Percentiles rank a stretch among this genome's conserved stretches.
Conservation (phyloP, 1,140 invertebrate species). For the Andricus grossulariae region DNA sequence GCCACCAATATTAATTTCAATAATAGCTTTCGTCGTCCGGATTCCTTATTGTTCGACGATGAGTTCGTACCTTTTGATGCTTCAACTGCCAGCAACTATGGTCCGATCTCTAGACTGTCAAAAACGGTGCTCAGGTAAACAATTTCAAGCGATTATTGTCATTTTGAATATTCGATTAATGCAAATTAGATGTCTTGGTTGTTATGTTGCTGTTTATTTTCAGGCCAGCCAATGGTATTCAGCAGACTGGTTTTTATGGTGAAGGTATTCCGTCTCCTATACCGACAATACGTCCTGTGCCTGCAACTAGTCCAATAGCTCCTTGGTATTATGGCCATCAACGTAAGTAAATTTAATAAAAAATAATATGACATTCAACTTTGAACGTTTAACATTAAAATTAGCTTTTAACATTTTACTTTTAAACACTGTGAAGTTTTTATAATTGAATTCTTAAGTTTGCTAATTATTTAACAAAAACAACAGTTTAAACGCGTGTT, state of each 20-base stretch:
- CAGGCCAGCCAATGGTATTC: constrained; percentile 65
- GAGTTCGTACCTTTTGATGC: constrained; percentile 87
- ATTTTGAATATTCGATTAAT: constrained; percentile 2
- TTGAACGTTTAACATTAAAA: no score
- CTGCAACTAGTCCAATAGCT: constrained; percentile 76
- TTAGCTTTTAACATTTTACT: no score
- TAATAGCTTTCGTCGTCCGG: constrained; percentile 79
- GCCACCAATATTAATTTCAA: constrained; percentile 67
- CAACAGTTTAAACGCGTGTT: neutral
- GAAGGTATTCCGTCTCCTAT: constrained; percentile 67
- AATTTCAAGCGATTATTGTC: constrained; percentile 2
- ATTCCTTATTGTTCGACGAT: constrained; percentile 82
- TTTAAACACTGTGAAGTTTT: no score
- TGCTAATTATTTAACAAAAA: no score
- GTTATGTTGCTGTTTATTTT: constrained; percentile 33
- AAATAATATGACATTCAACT: neutral
- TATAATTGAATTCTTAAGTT: no score
- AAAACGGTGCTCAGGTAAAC: constrained; percentile 72
- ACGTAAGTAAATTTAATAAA: constrained; percentile 61
- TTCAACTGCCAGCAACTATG: constrained; percentile 84
- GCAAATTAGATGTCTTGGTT: constrained; percentile 20
- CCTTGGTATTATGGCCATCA: constrained; percentile 75
- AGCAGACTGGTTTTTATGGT: constrained; percentile 68
- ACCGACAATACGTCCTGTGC: constrained; percentile 74
- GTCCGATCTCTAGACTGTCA: constrained; percentile 85